phyloP scores from a whole-genome alignment of 2,888 invertebrate species.

The Dugesia japonica region DNA sequence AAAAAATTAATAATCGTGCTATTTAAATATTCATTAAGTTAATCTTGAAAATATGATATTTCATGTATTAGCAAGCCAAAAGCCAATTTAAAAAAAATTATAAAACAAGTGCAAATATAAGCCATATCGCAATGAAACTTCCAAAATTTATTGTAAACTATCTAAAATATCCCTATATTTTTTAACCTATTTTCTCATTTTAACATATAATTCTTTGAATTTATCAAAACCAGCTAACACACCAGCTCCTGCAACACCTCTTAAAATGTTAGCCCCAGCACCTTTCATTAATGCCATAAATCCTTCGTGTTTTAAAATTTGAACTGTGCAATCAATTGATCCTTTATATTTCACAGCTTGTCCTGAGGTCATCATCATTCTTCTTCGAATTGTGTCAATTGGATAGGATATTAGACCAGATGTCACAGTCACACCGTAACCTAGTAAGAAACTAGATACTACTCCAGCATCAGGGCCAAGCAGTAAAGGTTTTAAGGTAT shows the following conservation, averaged over 20 bases:
- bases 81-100: no score
- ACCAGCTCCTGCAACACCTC: constrained; percentile 48
- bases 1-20: no score
- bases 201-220: constrained; percentile 42
- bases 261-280: constrained; percentile 47
- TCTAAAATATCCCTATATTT: background rate
- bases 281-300: constrained; percentile 75
- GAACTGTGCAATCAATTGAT: constrained; percentile 75
- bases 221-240: constrained; percentile 47
- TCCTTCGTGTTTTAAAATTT: constrained; percentile 71
- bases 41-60: no score
- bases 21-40: no score
- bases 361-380: constrained; percentile 96
- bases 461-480: constrained; percentile 43
- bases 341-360: constrained; percentile 54
- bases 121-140: background rate
- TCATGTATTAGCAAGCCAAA: no score
- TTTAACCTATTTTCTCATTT: background rate
- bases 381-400: constrained; percentile 75
- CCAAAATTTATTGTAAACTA: constrained; percentile 20
- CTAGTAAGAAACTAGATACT: constrained; percentile 41
- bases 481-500: constrained; percentile 46
- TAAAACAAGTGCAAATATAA: no score
- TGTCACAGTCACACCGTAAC: constrained; percentile 59
- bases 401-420: constrained; percentile 87